A percentile compares a stretch with the other conserved stretches of the same genome.
phyloP scores from a whole-genome alignment of 2,888 invertebrate genomes.

The Stenodema calcarata region DNA sequence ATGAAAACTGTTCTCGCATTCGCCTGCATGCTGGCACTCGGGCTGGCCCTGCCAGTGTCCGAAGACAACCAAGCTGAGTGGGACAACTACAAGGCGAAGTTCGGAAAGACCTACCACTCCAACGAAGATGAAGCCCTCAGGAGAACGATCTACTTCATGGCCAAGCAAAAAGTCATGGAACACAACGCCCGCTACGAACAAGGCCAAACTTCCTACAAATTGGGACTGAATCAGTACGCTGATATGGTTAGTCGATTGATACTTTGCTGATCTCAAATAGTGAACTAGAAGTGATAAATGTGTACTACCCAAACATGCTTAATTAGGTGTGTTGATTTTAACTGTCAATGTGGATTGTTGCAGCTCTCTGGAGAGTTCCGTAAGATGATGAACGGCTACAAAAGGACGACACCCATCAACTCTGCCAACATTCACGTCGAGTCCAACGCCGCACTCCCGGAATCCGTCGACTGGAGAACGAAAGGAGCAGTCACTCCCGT shows the following conservation, averaged over 20 bases:
- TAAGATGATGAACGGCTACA: constrained; percentile 45
- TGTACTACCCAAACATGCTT: background rate
- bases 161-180: constrained; percentile 80
- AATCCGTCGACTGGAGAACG: constrained; percentile 80
- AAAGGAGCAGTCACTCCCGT: constrained; percentile 85
- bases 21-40: constrained; percentile 22
- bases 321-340: too few relatives aligned
- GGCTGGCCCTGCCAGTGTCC: background rate
- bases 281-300: background rate
- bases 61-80: constrained; percentile 5
- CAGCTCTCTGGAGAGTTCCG: constrained; percentile 24
- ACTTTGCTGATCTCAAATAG: background rate
- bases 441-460: background rate
- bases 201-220: constrained; percentile 71
- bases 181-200: constrained; percentile 78
- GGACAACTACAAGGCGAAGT: constrained; percentile 11
- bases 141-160: constrained; percentile 65
- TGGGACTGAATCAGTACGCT: constrained; percentile 81
- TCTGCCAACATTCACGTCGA: background rate
- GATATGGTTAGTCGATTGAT: constrained; percentile 69
- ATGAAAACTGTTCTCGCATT: constrained; percentile 23
- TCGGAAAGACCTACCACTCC: constrained; percentile 72
- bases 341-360: background rate
- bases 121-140: constrained; percentile 61
- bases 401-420: background rate